Conservation (phyloP, 1,140 invertebrate genomes). For the Temnothorax longispinosus region DNA sequence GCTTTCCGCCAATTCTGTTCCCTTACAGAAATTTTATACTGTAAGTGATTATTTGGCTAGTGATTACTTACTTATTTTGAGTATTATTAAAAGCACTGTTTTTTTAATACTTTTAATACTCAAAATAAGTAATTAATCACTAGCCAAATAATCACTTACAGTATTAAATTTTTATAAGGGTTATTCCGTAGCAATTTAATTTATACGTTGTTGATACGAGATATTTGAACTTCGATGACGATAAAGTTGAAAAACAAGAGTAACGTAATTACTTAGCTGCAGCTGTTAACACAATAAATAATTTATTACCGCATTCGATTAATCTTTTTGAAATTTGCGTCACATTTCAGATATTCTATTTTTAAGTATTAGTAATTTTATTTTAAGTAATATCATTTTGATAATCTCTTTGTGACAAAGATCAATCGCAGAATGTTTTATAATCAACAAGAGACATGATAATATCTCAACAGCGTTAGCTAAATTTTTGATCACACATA, state of each 20-base stretch:
- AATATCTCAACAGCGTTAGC: not conserved
- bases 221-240: not conserved
- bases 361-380: not conserved
- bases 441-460: not conserved
- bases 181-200: not conserved
- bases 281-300: slow-evolving; percentile 9
- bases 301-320: not conserved
- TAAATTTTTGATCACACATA: not conserved
- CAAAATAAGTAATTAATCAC: no score
- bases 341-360: not conserved
- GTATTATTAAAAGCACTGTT: no score
- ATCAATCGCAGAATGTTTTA: not conserved
- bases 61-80: no score
- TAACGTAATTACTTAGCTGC: not conserved
- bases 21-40: no score
- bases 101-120: no score
- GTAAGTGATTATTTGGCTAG: no score
- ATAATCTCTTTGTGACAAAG: not conserved
- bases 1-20: not conserved
- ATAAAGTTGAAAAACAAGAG: not conserved
- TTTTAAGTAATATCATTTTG: not conserved
- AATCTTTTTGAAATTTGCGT: not conserved
- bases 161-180: no score
- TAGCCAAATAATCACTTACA: no score
- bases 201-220: not conserved